Percentiles rank a stretch among this genome's conserved stretches.
Conservation (phyloP, 2,113 vertebrate genomes). For the Pseudolaguvia tuberculata region DNA sequence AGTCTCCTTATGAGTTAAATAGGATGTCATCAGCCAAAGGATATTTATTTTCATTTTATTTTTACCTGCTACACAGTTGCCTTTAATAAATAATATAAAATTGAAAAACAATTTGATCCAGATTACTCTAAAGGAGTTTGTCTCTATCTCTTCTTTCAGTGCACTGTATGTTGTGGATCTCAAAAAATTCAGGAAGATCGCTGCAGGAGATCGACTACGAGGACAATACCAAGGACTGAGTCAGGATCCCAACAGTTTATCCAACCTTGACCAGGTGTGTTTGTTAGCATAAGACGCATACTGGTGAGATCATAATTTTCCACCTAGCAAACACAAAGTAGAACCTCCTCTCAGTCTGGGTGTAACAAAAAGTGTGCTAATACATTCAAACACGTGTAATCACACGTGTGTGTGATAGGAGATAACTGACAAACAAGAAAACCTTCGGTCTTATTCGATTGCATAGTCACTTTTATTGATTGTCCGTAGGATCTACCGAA, state of each 20-base stretch:
- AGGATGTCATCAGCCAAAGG: too few species aligned
- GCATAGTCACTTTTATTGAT: too few species aligned
- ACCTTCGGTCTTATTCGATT: too few species aligned
- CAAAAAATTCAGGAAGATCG: slow-evolving; percentile 97
- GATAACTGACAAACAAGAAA: too few species aligned
- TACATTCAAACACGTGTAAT: too few species aligned
- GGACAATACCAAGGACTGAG: slow-evolving; percentile 97
- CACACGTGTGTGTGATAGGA: too few species aligned
- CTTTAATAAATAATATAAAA: neutral
- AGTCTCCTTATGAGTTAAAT: too few species aligned
- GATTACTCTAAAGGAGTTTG: neutral
- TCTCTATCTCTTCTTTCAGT: slow-evolving; percentile 58
- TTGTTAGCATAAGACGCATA: neutral
- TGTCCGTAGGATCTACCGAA: slow-evolving; percentile 88
- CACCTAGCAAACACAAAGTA: too few species aligned
- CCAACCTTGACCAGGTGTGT: slow-evolving; percentile 93
- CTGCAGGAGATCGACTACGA: slow-evolving; percentile 91
- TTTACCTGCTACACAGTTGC: neutral
- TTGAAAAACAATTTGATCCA: neutral
- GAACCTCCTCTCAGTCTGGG: too few species aligned
- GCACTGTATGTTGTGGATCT: slow-evolving; percentile 95
- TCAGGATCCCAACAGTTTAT: slow-evolving; percentile 96
- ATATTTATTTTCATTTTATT: too few species aligned
- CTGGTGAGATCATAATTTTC: too few species aligned
- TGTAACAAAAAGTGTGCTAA: too few species aligned